Evolutionary conservation across 2,888 invertebrate genomes (phyloP), one percentile per base, ranked within the genome.

Genomic region (Strigamia transsilvanica): DNA sequence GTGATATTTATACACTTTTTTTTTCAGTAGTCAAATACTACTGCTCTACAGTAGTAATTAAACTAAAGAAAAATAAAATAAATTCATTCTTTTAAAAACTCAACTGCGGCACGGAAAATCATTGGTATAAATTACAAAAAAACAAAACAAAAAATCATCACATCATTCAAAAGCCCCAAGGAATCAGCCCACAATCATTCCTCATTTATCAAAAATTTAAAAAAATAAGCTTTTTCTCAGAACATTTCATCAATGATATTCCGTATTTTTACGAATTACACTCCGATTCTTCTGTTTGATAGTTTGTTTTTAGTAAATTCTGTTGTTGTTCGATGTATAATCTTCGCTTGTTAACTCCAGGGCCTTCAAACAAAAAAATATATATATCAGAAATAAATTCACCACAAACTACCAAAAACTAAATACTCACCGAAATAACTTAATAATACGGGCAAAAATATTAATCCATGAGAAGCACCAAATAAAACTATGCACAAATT

Each of bases 401-500:
- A 27, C 27, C 2, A 27, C n/a, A 18, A 56, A 56, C n/a, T 18
- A 51, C 15, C 15, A 56, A 18, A n/a, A 46, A 46, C 12, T 46
- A 46, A 46, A 46, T 12, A 27, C 93, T 93, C 88, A 95, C 99
- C 99, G 88, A 97, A 93, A 91, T 96, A 98, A 89, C 97, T 97
- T 86, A 99, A 93, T 86, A 99, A 91, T 83, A 99, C 98, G 9
- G 99, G 99, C 85, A 99, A 91, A 91, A 99, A 98, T 87, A 99
- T 93, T 84, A 99, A 92, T 23, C 99, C 99, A 89, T 99, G 99
- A 6, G 96, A 93, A 12, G 99, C 99, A 82, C 99, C 99, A 88
- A 97, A 94, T 83, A 99, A 87, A 82, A 99, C 99, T 86, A 99
- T 99, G 83, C 98, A 97, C 87, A 99, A 90, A 89, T 99, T 99